phyloP scores from a whole-genome alignment of 2,888 invertebrate genomes.

The Scaptomyza cyrtandrae region DNA sequence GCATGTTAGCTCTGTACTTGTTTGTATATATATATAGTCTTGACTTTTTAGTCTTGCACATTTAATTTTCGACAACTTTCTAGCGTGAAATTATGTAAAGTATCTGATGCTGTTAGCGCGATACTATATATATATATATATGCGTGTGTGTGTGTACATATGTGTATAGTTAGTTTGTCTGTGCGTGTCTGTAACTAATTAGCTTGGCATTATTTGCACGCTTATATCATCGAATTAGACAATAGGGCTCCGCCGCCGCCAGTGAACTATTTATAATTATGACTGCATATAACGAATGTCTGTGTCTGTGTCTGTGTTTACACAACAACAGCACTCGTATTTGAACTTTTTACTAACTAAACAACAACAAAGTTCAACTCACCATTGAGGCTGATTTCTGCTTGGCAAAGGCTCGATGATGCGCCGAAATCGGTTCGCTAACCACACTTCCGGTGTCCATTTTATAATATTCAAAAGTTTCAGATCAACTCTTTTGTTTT shows the following conservation, averaged over 20 bases:
- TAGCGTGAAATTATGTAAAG: constrained; percentile 74
- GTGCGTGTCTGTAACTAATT: constrained; percentile 72
- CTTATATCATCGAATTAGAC: constrained; percentile 75
- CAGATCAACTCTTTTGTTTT: background rate
- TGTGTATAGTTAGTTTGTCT: constrained; percentile 3
- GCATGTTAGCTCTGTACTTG: constrained; percentile 35
- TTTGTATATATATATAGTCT: constrained; percentile 5
- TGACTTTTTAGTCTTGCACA: constrained; percentile 36
- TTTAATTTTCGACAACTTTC: constrained; percentile 77
- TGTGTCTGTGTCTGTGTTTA: constrained; percentile 12
- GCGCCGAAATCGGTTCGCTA: constrained; percentile 84
- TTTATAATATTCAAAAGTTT: constrained; percentile 25
- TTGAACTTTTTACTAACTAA: constrained; percentile 15
- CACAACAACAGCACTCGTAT: constrained; percentile 1
- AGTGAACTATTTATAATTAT: constrained; percentile 28
- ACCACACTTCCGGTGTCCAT: constrained; percentile 84
- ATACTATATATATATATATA: background rate
- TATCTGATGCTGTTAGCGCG: constrained; percentile 41
- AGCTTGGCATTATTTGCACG: constrained; percentile 49
- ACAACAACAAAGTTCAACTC: constrained; percentile 48
- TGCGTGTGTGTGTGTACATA: background rate
- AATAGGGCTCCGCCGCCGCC: constrained; percentile 45
- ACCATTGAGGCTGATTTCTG: constrained; percentile 84
- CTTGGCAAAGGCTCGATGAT: constrained; percentile 84
- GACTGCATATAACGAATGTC: constrained; percentile 11